These are phyloP conservation scores for Psittacus erithacus DNA, from an alignment of 2,113 vertebrate genomes.

Conservation along the genomic window DNA sequence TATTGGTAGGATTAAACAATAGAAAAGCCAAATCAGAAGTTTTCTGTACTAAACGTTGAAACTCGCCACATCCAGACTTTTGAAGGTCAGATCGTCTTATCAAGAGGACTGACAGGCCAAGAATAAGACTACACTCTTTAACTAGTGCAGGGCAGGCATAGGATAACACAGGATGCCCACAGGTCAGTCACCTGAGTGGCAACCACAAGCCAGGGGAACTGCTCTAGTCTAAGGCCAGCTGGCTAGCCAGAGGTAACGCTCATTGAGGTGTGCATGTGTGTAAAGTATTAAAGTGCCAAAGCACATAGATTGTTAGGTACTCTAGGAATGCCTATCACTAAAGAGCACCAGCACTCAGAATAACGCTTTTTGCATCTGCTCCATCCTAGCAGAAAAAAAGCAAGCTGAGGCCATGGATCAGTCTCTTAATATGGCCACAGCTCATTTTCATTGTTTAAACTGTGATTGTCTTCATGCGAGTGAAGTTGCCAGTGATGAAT, in stretches of 20 bases:
- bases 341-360: rapidly evolving
- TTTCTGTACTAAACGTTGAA: background rate
- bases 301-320: background rate
- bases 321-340: rapidly evolving
- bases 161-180: background rate
- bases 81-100: background rate
- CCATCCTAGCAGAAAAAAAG: rapidly evolving
- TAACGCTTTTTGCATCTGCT: background rate
- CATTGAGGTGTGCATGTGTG: rapidly evolving
- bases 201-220: background rate
- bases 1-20: background rate
- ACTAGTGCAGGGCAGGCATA: background rate
- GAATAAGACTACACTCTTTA: background rate
- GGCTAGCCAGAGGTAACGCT: background rate
- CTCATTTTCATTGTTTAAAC: background rate
- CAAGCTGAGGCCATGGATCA: background rate
- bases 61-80: background rate
- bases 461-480: background rate
- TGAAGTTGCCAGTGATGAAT: background rate
- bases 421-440: background rate
- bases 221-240: background rate
- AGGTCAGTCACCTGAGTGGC: background rate
- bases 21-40: background rate
- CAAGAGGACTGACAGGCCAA: background rate
- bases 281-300: background rate